A percentile compares a stretch with the other conserved stretches of the same genome.
These are phyloP conservation scores for Pinctada fucata DNA, from an alignment of 2,888 invertebrate species.

Conservation along the genomic window DNA sequence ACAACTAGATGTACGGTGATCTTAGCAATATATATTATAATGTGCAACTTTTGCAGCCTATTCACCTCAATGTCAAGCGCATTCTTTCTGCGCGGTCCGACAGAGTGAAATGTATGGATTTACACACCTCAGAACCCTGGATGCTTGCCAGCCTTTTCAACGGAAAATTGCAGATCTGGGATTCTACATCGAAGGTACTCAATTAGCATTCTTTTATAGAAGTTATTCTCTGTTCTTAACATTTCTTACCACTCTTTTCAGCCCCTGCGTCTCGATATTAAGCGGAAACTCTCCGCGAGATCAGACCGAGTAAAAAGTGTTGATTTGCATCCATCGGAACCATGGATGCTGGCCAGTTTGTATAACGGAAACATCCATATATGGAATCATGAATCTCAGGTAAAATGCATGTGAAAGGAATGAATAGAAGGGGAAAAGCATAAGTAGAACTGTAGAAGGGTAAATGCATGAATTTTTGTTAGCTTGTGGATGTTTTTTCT, in stretches of 20 bases:
- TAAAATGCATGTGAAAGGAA: constrained; percentile 41
- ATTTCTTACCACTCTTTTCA: constrained; percentile 37
- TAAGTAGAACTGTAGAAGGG: too few relatives aligned
- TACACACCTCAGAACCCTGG: constrained; percentile 98
- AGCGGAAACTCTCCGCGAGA: constrained; percentile 96
- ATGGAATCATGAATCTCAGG: constrained; percentile 98
- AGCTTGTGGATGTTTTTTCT: too few relatives aligned
- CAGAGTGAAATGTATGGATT: constrained; percentile 96
- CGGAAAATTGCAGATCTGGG: constrained; percentile 99
- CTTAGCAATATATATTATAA: too few relatives aligned
- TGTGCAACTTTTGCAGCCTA: constrained; percentile 81
- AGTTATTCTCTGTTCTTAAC: not conserved
- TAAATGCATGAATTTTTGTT: too few relatives aligned
- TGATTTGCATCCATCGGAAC: constrained; percentile 97
- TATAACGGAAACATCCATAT: constrained; percentile 99
- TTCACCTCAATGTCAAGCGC: constrained; percentile 97
- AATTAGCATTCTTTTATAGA: not conserved
- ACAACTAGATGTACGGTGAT: too few relatives aligned
- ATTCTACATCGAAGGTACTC: constrained; percentile 90
- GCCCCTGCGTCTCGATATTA: constrained; percentile 98
- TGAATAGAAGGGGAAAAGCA: too few relatives aligned
- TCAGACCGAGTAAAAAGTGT: constrained; percentile 99
- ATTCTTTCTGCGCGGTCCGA: constrained; percentile 97
- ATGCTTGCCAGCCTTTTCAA: constrained; percentile 97
- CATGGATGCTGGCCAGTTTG: constrained; percentile 98